Conservation (phyloP, 2,797 vertebrate genomes). For the Anguilla pacifica region DNA sequence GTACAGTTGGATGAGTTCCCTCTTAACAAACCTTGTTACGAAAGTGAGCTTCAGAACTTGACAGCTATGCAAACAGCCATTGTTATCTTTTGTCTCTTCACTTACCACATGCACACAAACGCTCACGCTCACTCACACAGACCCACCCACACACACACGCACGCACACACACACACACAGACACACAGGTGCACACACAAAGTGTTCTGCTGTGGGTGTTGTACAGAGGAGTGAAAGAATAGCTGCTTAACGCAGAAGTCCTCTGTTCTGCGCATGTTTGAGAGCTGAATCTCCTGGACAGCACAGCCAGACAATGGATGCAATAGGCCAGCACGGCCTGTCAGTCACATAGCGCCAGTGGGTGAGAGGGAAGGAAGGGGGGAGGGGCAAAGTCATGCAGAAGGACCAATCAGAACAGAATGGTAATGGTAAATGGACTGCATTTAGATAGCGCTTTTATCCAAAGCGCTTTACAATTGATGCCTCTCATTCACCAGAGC, state of each 20-base stretch:
- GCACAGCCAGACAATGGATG: background rate
- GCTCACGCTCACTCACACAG: background rate
- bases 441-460: too few species aligned
- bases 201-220: background rate
- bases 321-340: conserved; percentile 32
- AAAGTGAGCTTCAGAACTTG: background rate
- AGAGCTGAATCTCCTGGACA: background rate
- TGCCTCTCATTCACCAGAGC: too few species aligned
- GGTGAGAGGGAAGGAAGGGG: conserved; percentile 18
- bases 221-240: background rate
- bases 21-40: background rate
- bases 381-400: background rate
- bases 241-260: background rate
- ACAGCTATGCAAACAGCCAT: background rate
- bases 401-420: background rate
- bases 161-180: background rate
- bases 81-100: background rate
- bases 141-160: background rate
- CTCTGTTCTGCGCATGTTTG: background rate
- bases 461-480: too few species aligned
- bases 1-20: background rate
- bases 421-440: too few species aligned
- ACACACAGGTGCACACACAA: background rate
- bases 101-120: background rate
- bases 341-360: conserved; percentile 65